A percentile compares a stretch with the other conserved stretches of the same genome.
phyloP scores from a whole-genome alignment of 2,113 vertebrate species.

The Orthochromis indermauri region DNA sequence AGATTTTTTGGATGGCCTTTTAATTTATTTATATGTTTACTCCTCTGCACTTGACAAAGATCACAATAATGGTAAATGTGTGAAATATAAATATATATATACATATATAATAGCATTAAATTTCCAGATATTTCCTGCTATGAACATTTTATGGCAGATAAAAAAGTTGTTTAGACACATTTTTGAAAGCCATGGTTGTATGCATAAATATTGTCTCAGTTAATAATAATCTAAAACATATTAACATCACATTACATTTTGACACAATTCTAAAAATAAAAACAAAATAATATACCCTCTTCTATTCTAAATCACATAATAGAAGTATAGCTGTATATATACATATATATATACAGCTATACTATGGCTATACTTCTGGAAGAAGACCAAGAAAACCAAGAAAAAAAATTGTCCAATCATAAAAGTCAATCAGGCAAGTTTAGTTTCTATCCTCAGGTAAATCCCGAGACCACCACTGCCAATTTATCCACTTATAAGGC shows the following conservation, averaged over 20 bases:
- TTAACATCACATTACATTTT: background rate
- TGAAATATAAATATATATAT: background rate
- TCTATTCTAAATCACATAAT: background rate
- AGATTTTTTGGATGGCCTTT: background rate
- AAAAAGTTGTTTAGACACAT: background rate
- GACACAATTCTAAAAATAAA: background rate
- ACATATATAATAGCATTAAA: fast-evolving
- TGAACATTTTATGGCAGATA: background rate
- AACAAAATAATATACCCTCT: background rate
- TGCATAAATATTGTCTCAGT: background rate
- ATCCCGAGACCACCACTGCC: background rate
- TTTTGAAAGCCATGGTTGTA: background rate
- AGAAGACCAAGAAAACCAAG: background rate
- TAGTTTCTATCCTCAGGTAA: background rate
- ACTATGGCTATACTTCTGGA: background rate
- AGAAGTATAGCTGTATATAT: background rate
- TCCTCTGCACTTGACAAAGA: background rate
- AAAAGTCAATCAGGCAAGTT: background rate
- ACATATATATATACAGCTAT: too few species aligned
- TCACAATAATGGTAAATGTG: background rate
- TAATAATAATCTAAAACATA: background rate
- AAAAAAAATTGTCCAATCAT: background rate
- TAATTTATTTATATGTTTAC: background rate
- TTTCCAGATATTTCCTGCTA: background rate
- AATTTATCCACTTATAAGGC: conserved; percentile 5